A percentile compares a stretch with the other conserved stretches of the same genome.
These are phyloP conservation scores for Drosophila mojavensis DNA, from an alignment of 1,140 invertebrate species.

Conservation along the genomic window DNA sequence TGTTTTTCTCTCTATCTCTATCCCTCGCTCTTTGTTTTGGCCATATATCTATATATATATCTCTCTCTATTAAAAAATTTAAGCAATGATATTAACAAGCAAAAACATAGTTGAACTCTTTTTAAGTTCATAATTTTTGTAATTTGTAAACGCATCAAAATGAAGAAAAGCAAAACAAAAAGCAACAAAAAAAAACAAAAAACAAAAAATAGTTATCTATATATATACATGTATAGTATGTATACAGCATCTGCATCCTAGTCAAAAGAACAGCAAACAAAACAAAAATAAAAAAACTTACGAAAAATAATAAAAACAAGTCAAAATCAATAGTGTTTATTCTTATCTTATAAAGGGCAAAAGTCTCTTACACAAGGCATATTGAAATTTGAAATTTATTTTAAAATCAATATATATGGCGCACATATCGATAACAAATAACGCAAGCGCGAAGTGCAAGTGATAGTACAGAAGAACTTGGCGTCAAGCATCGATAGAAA, in stretches of 20 bases:
- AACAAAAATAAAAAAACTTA: conserved; percentile 62
- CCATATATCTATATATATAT: conserved; percentile 18
- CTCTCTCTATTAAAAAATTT: conserved; percentile 3
- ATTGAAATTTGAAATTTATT: not conserved
- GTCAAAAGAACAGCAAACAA: conserved; percentile 61
- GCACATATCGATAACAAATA: not conserved
- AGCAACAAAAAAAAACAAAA: conserved; percentile 25
- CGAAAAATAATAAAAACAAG: conserved; percentile 43
- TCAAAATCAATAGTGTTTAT: conserved; percentile 15
- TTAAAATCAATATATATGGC: not conserved
- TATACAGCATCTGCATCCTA: conserved; percentile 56
- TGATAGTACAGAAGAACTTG: too few species aligned
- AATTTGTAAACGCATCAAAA: conserved; percentile 58
- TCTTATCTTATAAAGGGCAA: too few species aligned
- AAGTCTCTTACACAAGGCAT: not conserved
- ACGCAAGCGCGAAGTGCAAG: too few species aligned
- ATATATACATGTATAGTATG: conserved; percentile 38
- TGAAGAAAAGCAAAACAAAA: conserved; percentile 29
- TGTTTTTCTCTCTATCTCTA: conserved; percentile 10
- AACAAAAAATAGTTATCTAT: conserved; percentile 53
- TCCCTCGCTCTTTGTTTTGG: conserved; percentile 10
- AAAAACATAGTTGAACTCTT: conserved; percentile 42
- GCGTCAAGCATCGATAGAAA: conserved; percentile 24
- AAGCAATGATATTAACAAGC: conserved; percentile 23
- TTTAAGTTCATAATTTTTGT: conserved; percentile 47